A percentile compares a stretch with the other conserved stretches of the same genome.
Evolutionary conservation across 2,113 vertebrate species (phyloP).

Genomic region (Piprites chloris): DNA sequence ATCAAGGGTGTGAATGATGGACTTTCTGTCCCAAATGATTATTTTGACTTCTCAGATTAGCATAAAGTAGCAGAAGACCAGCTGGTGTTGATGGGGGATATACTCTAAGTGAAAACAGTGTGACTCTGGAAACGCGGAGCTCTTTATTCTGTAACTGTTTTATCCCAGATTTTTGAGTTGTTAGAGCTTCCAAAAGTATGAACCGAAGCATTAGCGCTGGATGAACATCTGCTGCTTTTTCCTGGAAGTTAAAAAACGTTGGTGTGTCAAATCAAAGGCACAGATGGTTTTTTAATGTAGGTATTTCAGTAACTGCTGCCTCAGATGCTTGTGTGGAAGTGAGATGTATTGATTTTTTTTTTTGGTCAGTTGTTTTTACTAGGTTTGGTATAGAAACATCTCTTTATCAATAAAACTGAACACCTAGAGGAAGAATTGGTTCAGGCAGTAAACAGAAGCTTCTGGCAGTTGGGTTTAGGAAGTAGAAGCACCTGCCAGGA

Average conservation of each 20-base stretch:
- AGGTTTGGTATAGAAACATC: not conserved
- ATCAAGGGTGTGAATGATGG: not conserved
- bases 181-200: not conserved
- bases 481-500: not conserved
- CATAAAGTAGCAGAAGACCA: not conserved
- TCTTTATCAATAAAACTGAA: not conserved
- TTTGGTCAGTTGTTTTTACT: not conserved
- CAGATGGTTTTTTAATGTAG: not conserved
- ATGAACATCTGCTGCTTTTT: not conserved
- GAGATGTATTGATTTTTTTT: not conserved
- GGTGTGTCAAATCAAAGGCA: not conserved
- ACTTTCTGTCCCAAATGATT: fast-evolving
- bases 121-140: not conserved
- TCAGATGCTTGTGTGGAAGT: not conserved
- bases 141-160: not conserved
- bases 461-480: not conserved
- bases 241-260: not conserved
- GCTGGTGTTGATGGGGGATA: not conserved
- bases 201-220: not conserved
- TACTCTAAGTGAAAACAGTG: not conserved
- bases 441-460: not conserved
- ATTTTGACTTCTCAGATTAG: not conserved
- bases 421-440: not conserved
- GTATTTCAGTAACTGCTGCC: not conserved
- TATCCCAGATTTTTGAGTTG: not conserved